Evolutionary conservation across 2,113 vertebrate species (phyloP), one percentile per base, ranked within the genome.

Genomic region (Etheostoma spectabile): DNA sequence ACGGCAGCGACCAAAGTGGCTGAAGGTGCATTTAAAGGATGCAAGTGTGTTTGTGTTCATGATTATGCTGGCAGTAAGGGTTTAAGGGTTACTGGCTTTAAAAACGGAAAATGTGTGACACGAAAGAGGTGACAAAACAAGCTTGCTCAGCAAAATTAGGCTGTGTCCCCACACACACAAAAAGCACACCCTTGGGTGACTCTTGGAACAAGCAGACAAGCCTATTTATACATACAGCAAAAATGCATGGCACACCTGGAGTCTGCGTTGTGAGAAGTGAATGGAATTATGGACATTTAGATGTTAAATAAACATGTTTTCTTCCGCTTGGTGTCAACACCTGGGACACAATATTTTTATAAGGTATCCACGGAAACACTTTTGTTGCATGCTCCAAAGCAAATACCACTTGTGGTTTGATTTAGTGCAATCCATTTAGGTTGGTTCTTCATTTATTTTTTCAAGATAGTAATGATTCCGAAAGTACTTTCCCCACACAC

Each of bases 71-170:
- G 81, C 75, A 72, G 21, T 87, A 52, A 77, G 77, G 87, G 84
- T 92, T 84, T 87, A 82, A 79, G 61, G 83, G 86, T 66, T 91
- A 79, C 73, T 79, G 52, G 74, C 70, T 89, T 86, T 89, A 87
- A 89, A 79, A 46, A 90, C 13, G 92, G 93, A 94, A 94, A 94
- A 89, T 90, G 77, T 93, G 92, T 94, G 82, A 77, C 83, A 65
- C 60, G 80, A 86, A 67, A 80, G 80, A 83, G 78, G 78, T 85
- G 85, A 90, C 77, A 76, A 87, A 82, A 85, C 84, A 86, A 38
- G 76, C 81, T 88, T 75, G 85, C 87, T 93, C 88, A 86, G 88
- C 83, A 91, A 67, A 87, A 91, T 85, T 88, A 90, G 64, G 24
- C 67, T 33, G 14, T 35, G 80, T 75, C 68, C 80, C 63, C 18